phyloP scores from a whole-genome alignment of 2,797 vertebrate species.

The Onychomys torridus region DNA sequence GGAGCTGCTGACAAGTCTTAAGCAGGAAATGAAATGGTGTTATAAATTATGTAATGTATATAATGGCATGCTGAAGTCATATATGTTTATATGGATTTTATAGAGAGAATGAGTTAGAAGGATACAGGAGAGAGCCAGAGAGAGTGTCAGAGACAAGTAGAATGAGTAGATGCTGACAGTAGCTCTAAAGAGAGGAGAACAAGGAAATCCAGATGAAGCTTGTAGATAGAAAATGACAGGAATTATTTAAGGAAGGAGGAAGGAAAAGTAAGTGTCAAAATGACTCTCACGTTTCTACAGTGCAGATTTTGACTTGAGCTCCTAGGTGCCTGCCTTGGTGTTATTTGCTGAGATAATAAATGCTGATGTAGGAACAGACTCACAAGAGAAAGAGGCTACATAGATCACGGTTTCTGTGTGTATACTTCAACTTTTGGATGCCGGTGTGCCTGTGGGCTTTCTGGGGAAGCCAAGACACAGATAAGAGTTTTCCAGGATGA shows the following conservation, averaged over 20 bases:
- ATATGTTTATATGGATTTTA: background rate
- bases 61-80: background rate
- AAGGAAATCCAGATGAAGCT: background rate
- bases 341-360: slow-evolving; percentile 37
- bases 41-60: background rate
- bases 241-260: background rate
- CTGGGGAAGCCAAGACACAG: background rate
- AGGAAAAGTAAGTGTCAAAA: background rate
- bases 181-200: background rate
- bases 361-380: background rate
- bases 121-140: background rate
- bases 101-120: background rate
- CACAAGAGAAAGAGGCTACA: background rate
- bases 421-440: background rate
- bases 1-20: background rate
- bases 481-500: background rate
- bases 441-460: background rate
- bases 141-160: background rate
- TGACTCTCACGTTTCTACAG: background rate
- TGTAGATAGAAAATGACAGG: background rate
- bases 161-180: background rate
- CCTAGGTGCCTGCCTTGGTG: background rate
- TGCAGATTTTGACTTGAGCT: background rate
- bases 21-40: background rate
- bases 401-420: background rate